Evolutionary conservation across 2,797 vertebrate genomes (phyloP), one percentile per base, ranked within the genome.

Genomic region (Fistularia commersonii): DNA sequence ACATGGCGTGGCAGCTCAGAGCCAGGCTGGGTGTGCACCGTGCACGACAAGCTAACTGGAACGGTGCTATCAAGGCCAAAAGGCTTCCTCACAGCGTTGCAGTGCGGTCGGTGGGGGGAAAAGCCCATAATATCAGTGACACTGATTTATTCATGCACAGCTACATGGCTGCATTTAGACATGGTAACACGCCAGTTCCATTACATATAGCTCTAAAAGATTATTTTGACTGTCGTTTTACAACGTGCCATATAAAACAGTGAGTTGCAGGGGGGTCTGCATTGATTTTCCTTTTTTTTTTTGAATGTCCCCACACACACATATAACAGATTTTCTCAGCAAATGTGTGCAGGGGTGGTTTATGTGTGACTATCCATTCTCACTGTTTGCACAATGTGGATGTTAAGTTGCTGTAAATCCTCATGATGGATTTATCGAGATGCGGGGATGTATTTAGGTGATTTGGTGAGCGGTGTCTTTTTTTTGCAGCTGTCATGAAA

Each of bases 1-100:
- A 79, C 89, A 81, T 75, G 87, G 87, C 84, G 87, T 90, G 87
- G 87, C 83, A 83, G 50, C 13, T 32, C 51, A 7, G n/a, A 41
- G 11, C 48, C 41, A 77, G 66, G 51, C 59, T 56, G 80, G 79
- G 79, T 80, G 81, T 85, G 79, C 81, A 56, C 80, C 60, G 57
- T 61, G 57, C 57, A 61, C 48, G 43, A 8, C 8, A 43, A 61
- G 84, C 80, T 84, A 80, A 50, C 70, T 37, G 35, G 31, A 41
- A 46, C 41, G 48, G 8, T 35, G 57, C 73, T 59, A 52, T 12
- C 55, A 50, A 13, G 36, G 36, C 36, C 15, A n/a, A 13, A 39
- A 35, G 34, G 34, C 34, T 35, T 6, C 34, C 8, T 35, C n/a
- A 35, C 8, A 35, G 8, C 34, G 34, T 35, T 5, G 1, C 6